These are phyloP conservation scores for Eudyptes chrysolophus DNA, from an alignment of 2,113 vertebrate genomes.

Conservation along the genomic window DNA sequence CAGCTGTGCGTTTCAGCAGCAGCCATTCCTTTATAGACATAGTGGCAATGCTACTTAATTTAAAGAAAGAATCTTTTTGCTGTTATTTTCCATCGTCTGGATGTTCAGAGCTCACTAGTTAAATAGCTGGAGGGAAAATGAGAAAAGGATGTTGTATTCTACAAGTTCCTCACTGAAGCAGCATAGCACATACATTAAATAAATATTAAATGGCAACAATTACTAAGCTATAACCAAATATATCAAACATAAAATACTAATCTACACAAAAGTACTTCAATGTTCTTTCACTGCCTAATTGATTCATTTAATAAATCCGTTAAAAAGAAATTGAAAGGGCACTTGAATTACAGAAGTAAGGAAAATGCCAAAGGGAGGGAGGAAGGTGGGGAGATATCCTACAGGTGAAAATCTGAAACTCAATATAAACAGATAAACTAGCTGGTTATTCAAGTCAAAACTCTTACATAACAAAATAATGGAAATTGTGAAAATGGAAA, in stretches of 20 bases:
- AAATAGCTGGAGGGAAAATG: background rate
- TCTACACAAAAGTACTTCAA: background rate
- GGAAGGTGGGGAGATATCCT: background rate
- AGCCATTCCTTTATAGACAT: background rate
- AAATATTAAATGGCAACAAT: background rate
- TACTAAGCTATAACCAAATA: background rate
- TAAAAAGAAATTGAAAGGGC: background rate
- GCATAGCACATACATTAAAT: background rate
- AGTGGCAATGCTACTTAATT: background rate
- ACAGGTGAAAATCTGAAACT: background rate
- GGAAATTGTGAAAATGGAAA: background rate
- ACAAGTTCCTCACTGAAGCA: background rate
- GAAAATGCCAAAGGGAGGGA: background rate
- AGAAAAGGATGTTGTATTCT: background rate
- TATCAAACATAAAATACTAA: background rate
- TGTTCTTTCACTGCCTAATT: background rate
- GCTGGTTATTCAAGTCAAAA: background rate
- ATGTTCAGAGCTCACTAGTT: background rate
- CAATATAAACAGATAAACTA: background rate
- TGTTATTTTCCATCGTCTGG: background rate
- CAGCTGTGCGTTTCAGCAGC: background rate
- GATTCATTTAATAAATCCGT: background rate
- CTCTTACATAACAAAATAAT: background rate
- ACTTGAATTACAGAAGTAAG: background rate
- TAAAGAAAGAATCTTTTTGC: background rate